Conservation (phyloP, 2,888 invertebrate genomes). For the Marronus borbonicus region DNA sequence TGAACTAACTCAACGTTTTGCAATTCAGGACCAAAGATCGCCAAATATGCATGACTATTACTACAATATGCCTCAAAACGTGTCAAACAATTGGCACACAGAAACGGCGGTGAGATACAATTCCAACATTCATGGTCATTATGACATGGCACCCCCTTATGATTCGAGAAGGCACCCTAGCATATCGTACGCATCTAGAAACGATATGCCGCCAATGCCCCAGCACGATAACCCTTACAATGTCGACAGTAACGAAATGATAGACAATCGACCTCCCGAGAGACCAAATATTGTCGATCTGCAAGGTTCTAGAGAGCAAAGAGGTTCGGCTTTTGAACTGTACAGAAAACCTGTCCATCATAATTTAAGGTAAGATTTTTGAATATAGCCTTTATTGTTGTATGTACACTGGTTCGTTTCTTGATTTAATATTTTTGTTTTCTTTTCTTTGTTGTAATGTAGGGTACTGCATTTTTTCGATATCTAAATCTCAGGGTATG, state of each 20-base stretch:
- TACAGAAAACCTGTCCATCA: conserved; percentile 93
- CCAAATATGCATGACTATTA: conserved; percentile 60
- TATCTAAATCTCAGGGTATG: conserved; percentile 60
- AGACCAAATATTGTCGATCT: conserved; percentile 73
- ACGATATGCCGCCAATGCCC: conserved; percentile 68
- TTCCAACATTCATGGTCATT: conserved; percentile 64
- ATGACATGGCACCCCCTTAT: conserved; percentile 68
- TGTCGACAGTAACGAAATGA: conserved; percentile 60
- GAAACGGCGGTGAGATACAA: conserved; percentile 65
- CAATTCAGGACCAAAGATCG: conserved; percentile 64
- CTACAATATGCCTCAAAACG: conserved; percentile 61
- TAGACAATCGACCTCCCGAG: conserved; percentile 63
- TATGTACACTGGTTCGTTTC: conserved; percentile 66
- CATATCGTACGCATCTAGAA: conserved; percentile 69
- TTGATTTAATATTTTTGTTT: conserved; percentile 33
- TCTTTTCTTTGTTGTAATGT: conserved; percentile 52
- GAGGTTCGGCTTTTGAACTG: conserved; percentile 95
- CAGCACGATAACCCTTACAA: conserved; percentile 59
- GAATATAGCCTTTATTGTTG: conserved; percentile 51
- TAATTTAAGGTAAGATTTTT: conserved; percentile 79
- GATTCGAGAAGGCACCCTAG: conserved; percentile 68
- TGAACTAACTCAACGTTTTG: conserved; percentile 8
- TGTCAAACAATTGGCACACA: conserved; percentile 59
- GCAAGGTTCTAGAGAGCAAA: conserved; percentile 90
- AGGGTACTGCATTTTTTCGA: conserved; percentile 65